Base-by-base conservation (phyloP, 2,797 vertebrate genomes). In the Tamandua tetradactyla region DNA sequence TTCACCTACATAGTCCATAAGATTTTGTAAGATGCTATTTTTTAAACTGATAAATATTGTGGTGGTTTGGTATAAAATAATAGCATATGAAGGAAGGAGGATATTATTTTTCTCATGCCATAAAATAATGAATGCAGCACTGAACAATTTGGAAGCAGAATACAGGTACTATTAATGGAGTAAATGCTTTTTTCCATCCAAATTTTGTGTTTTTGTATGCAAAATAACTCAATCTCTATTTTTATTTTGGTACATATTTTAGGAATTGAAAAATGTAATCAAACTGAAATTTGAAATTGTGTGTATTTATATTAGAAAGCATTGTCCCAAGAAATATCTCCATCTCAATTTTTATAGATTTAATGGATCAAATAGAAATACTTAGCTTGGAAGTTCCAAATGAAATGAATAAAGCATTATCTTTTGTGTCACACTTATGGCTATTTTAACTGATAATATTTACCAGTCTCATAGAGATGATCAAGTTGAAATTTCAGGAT, bases 381-480 rank as follows among this genome's bases (percentile, higher is more conserved):
- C 15, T 72, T 55, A 47, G 13, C 25, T n/a, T 84, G 55, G 11
- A 47, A 18, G 47, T 59, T 10, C 59, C 80, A 1, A 30, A 5
- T 79, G 20, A 84, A 61, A 91, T 87, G 37, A 84, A 44, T 69
- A 35, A 62, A 74, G 25, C 66, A 64, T 69, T 69, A 80, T 64
- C 13, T 59, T 14, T 74, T 2, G 74, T 81, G 1, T 87, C 80
- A 61, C 1, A 89, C 18, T 55, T 93, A 42, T 35, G 32, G 59
- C 69, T 84, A 74, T 64, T 92, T 95, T 64, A 79, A 32, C 13
- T 92, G 14, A 3, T 35, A 61, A 44, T 78, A 86, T 88, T 96
- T 87, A 72, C 88, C 57, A 84, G 7, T 87, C 42, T 80, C 57
- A 88, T 11, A 64, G n/a, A 78, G 42, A 55, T 85, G 10, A 81